Base-by-base conservation (phyloP, 30 jellyfish, hydroid and myxozoan genomes). In the Chironex yamaguchii region DNA sequence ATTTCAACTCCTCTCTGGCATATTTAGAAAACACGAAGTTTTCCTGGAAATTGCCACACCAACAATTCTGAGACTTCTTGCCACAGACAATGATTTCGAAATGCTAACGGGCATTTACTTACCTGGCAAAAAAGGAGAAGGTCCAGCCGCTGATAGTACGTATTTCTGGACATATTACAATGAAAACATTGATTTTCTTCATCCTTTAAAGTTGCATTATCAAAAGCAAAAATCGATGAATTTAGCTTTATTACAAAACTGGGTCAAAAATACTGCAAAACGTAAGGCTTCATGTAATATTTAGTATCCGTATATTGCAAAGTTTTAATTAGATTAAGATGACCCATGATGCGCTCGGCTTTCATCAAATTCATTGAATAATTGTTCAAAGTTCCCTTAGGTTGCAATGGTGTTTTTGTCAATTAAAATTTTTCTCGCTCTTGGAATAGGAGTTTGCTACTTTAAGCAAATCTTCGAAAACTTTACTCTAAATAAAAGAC, bases 31-130 rank as follows among this genome's bases (percentile, higher is more conserved):
- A 79, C 82, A 89, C 29, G 92, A 86, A 29, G 99, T 95, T 1
- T 95, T 95, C 31, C 96, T 95, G 26, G 99, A 95, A 48, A 95
- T 95, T 33, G 97, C 99, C n/a, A 96, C 89, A 20, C 97, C 99
- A 20, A 95, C 99, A 0, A 89, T 95, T 23, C 64, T 89, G 36
- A 86, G 99, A 24, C 36, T 95, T 86, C 77, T 95, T 13, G 96
- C 79, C 71, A 71, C 35, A 3, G 64, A 54, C 36, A 78, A 28
- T 4, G 67, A 89, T 29, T 89, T 84, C 52, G 95, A 84, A 14
- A 17, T 26, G 27, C 81, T 95, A 28, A 79, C 50, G 2, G 99
- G 99, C 3, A 30, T 84, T 70, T 95, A 95, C 65, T 51, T 95
- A 29, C 99, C 99, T 9, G 99, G 99, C 30, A 71, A 90, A 34